phyloP scores from a whole-genome alignment of 1,140 invertebrate species.

The Dendrolimus punctatus region DNA sequence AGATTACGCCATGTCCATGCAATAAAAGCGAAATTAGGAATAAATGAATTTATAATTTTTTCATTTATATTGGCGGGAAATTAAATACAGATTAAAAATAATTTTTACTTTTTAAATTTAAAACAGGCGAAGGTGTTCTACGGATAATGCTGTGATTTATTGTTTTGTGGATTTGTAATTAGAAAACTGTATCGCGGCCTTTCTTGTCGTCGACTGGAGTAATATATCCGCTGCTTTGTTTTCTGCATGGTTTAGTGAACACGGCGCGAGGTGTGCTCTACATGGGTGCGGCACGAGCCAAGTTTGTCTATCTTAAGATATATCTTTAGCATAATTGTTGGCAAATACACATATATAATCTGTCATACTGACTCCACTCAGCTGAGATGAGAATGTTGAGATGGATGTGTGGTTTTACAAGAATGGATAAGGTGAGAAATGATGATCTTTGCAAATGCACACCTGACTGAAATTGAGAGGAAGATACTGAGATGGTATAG shows the following conservation, averaged over 20 bases:
- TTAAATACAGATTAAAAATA: background rate
- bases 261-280: slow-evolving; percentile 19
- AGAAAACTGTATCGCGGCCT: slow-evolving; percentile 43
- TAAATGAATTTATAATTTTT: too few species aligned
- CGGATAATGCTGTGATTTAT: slow-evolving; percentile 4
- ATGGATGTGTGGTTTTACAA: too few species aligned
- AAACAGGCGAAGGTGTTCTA: too few species aligned
- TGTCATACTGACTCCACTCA: too few species aligned
- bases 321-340: background rate
- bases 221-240: slow-evolving; percentile 59
- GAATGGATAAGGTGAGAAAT: too few species aligned
- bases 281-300: slow-evolving; percentile 34
- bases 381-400: too few species aligned
- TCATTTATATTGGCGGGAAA: background rate
- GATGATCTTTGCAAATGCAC: too few species aligned
- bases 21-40: too few species aligned
- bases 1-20: background rate
- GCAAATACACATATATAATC: background rate
- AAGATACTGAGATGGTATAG: too few species aligned
- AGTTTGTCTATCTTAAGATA: slow-evolving; percentile 21
- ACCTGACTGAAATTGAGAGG: too few species aligned
- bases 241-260: slow-evolving; percentile 56
- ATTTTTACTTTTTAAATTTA: too few species aligned
- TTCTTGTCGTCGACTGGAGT: slow-evolving; percentile 58
- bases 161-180: slow-evolving; percentile 5